phyloP scores from a whole-genome alignment of 2,113 vertebrate species.

The Cavia aperea region DNA sequence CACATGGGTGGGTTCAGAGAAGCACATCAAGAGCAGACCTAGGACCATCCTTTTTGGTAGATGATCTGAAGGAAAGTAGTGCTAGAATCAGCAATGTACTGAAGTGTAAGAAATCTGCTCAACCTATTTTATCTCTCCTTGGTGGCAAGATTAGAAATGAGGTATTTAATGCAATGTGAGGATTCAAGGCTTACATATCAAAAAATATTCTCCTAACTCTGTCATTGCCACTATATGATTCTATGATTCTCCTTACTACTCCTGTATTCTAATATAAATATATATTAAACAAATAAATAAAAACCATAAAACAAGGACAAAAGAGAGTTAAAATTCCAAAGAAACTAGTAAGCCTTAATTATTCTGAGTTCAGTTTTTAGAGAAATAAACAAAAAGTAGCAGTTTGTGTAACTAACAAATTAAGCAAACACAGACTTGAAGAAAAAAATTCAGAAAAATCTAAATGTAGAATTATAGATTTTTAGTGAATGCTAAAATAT shows the following conservation, averaged over 20 bases:
- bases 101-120: rapidly evolving
- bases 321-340: neutral
- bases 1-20: neutral
- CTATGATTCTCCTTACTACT: rapidly evolving
- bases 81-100: neutral
- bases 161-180: neutral
- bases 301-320: neutral
- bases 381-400: neutral
- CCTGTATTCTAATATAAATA: neutral
- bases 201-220: rapidly evolving
- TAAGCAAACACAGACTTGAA: neutral
- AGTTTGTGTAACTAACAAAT: neutral
- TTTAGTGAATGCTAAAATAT: neutral
- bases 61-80: neutral
- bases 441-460: neutral
- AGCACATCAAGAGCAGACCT: rapidly evolving
- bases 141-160: neutral
- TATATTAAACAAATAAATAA: neutral
- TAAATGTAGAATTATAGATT: neutral
- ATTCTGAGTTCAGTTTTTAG: neutral
- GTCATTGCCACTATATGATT: too few relatives aligned
- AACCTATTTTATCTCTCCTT: neutral
- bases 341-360: neutral
- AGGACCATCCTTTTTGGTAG: neutral
- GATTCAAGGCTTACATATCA: neutral